These are phyloP conservation scores for Pelusios castaneus DNA, from an alignment of 2,113 vertebrate genomes.

Conservation along the genomic window DNA sequence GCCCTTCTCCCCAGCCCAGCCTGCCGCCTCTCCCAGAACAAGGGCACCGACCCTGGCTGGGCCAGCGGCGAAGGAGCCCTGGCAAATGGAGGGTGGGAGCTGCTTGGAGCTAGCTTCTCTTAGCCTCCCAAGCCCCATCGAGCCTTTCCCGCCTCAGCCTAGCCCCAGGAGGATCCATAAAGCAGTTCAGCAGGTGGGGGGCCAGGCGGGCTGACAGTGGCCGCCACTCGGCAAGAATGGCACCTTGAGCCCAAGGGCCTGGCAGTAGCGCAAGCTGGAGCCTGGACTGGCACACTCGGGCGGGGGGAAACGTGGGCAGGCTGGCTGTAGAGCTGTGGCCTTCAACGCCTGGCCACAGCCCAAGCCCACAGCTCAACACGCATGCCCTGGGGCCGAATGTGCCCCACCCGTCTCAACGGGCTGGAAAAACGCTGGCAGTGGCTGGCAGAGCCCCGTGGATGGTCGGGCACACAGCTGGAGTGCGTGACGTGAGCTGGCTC, in stretches of 20 bases:
- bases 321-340: too few species aligned
- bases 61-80: not conserved
- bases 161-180: not conserved
- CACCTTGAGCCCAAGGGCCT: not conserved
- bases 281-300: too few species aligned
- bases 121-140: not conserved
- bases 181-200: too few species aligned
- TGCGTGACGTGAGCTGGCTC: not conserved
- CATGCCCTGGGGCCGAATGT: not conserved
- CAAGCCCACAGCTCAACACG: not conserved
- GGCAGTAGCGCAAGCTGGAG: too few species aligned
- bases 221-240: not conserved
- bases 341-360: not conserved
- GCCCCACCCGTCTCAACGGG: too few species aligned
- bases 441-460: too few species aligned
- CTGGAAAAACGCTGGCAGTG: too few species aligned
- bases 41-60: not conserved
- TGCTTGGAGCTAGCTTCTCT: not conserved
- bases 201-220: not conserved
- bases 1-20: not conserved
- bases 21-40: not conserved
- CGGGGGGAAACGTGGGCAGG: too few species aligned
- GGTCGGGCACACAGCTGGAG: not conserved
- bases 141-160: too few species aligned
- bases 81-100: not conserved